These are phyloP conservation scores for Crotalus tigris DNA, from an alignment of 2,113 vertebrate genomes.

Conservation along the genomic window DNA sequence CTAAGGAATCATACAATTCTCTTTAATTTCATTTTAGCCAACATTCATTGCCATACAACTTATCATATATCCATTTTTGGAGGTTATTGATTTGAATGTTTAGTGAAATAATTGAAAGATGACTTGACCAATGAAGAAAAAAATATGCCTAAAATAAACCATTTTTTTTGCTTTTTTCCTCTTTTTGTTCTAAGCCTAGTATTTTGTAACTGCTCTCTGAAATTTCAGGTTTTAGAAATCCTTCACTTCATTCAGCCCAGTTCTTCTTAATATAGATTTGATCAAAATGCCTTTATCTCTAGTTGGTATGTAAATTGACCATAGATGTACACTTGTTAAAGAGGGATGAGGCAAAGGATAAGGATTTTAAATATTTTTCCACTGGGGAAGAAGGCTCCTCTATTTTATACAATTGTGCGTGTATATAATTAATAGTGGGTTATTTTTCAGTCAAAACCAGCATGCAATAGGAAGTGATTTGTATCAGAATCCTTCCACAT, in stretches of 20 bases:
- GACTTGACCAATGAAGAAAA: neutral
- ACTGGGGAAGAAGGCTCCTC: neutral
- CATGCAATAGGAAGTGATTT: neutral
- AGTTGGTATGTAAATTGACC: neutral
- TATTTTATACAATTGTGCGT: neutral
- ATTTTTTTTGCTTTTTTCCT: neutral
- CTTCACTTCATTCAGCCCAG: neutral
- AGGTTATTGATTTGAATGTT: neutral
- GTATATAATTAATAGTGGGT: neutral
- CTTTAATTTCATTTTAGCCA: neutral
- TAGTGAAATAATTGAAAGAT: neutral
- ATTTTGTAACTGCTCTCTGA: neutral
- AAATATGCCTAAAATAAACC: neutral
- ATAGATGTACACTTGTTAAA: neutral
- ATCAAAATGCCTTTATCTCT: neutral
- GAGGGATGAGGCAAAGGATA: neutral
- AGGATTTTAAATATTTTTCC: neutral
- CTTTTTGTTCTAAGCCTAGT: neutral
- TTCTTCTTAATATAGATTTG: neutral
- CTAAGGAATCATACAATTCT: neutral
- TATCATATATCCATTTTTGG: neutral
- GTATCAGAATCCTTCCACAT: neutral
- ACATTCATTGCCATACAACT: neutral
- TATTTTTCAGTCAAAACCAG: neutral
- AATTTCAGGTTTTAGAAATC: neutral